phyloP scores from a whole-genome alignment of 2,797 vertebrate species.

The Rhyacichthys aspro region DNA sequence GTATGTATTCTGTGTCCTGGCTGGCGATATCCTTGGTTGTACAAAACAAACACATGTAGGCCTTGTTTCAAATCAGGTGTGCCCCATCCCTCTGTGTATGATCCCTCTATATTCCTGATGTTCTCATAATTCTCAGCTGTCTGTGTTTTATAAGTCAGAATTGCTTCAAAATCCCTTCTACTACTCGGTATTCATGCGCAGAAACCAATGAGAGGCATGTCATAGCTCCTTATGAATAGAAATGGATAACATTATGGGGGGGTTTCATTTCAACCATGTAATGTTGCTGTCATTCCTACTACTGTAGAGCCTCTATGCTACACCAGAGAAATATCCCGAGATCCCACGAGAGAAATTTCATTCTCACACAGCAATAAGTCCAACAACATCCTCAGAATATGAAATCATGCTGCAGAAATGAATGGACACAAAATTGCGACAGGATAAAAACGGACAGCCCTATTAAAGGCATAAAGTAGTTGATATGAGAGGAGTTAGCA shows the following conservation, averaged over 20 bases:
- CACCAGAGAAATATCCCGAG: conserved; percentile 64
- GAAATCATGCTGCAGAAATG: conserved; percentile 47
- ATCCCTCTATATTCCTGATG: conserved; percentile 58
- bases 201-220: conserved; percentile 54
- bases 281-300: conserved; percentile 69
- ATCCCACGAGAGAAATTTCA: conserved; percentile 70
- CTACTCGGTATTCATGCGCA: conserved; percentile 38
- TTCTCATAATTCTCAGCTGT: conserved; percentile 63
- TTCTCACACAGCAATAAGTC: conserved; percentile 61
- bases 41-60: conserved; percentile 45
- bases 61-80: conserved; percentile 24
- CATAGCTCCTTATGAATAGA: conserved; percentile 66
- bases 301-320: conserved; percentile 41
- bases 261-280: conserved; percentile 69
- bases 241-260: conserved; percentile 66
- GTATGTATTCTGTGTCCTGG: conserved; percentile 50
- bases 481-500: conserved; percentile 49
- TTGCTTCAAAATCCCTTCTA: conserved; percentile 45
- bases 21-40: conserved; percentile 29
- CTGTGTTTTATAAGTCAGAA: conserved; percentile 62
- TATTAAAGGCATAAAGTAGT: conserved; percentile 67
- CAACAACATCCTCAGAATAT: conserved; percentile 61
- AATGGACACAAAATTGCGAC: conserved; percentile 58
- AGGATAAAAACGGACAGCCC: conserved; percentile 49
- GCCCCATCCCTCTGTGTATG: conserved; percentile 29